Evolutionary conservation across 2,797 vertebrate genomes (phyloP).

Genomic region (Enteromius viviparus): DNA sequence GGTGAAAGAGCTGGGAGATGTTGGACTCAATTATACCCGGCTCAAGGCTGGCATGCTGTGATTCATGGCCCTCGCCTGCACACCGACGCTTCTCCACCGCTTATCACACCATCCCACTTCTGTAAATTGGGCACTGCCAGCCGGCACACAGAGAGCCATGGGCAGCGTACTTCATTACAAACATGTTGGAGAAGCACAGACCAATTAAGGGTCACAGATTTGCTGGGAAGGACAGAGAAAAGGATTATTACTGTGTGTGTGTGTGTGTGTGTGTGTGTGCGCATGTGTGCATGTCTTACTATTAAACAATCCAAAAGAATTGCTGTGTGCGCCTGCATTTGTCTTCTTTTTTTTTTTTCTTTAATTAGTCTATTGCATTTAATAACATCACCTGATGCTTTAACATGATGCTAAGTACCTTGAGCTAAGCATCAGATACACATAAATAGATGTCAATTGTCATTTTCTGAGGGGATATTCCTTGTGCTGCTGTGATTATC

Average conservation of each 20-base stretch:
- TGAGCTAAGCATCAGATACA: not conserved
- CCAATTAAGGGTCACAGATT: slow-evolving; percentile 94
- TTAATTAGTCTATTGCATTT: slow-evolving; percentile 14
- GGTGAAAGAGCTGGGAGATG: slow-evolving; percentile 99
- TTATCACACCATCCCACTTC: slow-evolving; percentile 99
- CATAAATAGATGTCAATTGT: not conserved
- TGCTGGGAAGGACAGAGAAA: slow-evolving; percentile 77
- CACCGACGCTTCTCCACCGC: slow-evolving; percentile 94
- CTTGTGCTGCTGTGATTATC: not conserved
- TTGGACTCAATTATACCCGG: slow-evolving; percentile 99
- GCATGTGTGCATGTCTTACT: slow-evolving; percentile 5
- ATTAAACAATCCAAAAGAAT: slow-evolving; percentile 2
- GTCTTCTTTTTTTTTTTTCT: not conserved
- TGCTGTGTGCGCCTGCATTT: slow-evolving; percentile 4
- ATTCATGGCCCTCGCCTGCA: slow-evolving; percentile 97
- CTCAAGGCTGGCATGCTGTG: slow-evolving; percentile 99
- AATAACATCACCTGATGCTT: not conserved
- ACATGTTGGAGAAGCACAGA: slow-evolving; percentile 97
- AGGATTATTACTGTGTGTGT: slow-evolving; percentile 67
- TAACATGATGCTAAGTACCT: not conserved
- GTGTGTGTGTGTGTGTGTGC: not conserved
- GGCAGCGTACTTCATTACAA: slow-evolving; percentile 99
- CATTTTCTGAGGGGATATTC: not conserved
- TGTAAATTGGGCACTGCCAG: slow-evolving; percentile 99
- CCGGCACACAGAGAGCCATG: slow-evolving; percentile 99